Evolutionary conservation across 1,140 invertebrate genomes (phyloP), one percentile per base, ranked within the genome.

Genomic region (Eufriesea mexicana): DNA sequence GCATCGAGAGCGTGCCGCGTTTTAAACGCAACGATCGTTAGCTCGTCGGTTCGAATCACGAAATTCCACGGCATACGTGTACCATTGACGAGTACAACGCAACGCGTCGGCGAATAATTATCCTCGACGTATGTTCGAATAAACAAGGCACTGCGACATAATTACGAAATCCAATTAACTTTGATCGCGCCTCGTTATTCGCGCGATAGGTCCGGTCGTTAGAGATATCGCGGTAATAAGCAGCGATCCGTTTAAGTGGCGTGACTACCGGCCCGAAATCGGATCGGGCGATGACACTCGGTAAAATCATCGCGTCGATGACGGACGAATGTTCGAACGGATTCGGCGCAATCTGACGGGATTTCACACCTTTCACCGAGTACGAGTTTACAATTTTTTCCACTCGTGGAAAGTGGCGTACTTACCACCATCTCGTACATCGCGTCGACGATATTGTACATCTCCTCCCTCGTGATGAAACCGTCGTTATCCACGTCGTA

Each of bases 371-470:
- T n/a, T n/a, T n/a, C n/a, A n/a, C n/a, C n/a, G n/a, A n/a, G n/a
- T n/a, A n/a, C n/a, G 23, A 64, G 5, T 25, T 59, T 28, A 10
- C 18, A n/a, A 25, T 51, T 76, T 51, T 25, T 10, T 14, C 23
- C 16, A 28, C 9, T 23, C 57, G 16, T 84, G 76, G 28, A 72
- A 70, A 79, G 4, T 20, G 14, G 47, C 77, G 51, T 61, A 96
- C 97, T 96, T 96, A 98, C 98, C 95, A 99, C 98, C 99, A 99
- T 99, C 94, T 99, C 98, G 95, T 99, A 99, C 91, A 99, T 99
- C 79, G 98, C 98, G 93, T 99, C 98, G 18, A 99, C 99, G 91
- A 99, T 99, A 94, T 99, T 98, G 92, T 99, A 98, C 99, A 99
- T 99, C 95, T 99, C 99, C 83, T 98, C 97, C 79, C 98, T 95